Base-by-base conservation (phyloP, 2,888 invertebrate genomes). In the Ligdia adustata region DNA sequence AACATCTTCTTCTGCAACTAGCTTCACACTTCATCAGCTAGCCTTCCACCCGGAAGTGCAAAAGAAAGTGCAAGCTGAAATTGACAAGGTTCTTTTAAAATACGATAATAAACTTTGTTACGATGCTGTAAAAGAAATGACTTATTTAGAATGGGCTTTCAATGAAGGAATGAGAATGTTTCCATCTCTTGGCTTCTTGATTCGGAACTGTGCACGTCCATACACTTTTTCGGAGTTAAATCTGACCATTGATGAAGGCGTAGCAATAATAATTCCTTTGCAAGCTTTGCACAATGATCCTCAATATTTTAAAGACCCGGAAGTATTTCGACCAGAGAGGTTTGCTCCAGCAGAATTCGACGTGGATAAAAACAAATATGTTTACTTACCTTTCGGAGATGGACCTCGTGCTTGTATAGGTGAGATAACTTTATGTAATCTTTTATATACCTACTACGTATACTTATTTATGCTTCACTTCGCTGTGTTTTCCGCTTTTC, bases 331-430 rank as follows among this genome's bases (percentile, higher is more conserved):
- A 0, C 82, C 83, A 1, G 81, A 82, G 35, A 61, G 82, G 14
- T 82, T 82, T 40, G 42, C 64, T 15, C 69, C 75, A 0, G 69
- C 60, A 4, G 62, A 60, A 26, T 47, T 54, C 18, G 53, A 67
- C 12, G 40, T 58, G 13, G 55, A 62, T 9, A 62, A 66, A 11
- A 61, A 69, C 44, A 76, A 75, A 42, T 70, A 62, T 18, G 69
- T 74, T 0, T 81, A 76, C 43, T 52, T 81, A 35, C 82, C 82
- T 0, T 82, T 82, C 39, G 82, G 80, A 5, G 70, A 70, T 0
- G 81, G 81, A 37, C 80, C 81, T 6, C 72, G 82, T 0, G 69
- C 73, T 32, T 82, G 82, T 44, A 79, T 79, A 12, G 82, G 79
- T 82, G 28, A 68, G 73, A 53, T 24, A 20, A 26, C 24, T 24